Base-by-base conservation (phyloP, 2,888 invertebrate species). In the Diadegma fenestrale region DNA sequence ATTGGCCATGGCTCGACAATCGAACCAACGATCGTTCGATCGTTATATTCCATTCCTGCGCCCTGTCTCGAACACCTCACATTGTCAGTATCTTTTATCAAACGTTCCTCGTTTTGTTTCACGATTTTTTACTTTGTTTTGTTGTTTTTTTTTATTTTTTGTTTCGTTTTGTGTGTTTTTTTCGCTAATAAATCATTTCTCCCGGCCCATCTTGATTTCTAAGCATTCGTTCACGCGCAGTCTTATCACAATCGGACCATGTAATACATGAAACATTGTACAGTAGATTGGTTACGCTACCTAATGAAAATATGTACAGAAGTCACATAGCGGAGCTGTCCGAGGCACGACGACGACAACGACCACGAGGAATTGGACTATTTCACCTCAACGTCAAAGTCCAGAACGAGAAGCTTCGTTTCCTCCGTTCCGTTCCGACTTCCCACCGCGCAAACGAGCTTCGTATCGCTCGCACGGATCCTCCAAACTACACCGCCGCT, bases 401-500 rank as follows among this genome's bases (percentile, higher is more conserved):
- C 99, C 88, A 99, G 95, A 51, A 99, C 99, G 91, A 99, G 96
- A 45, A 99, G 96, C 94, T 99, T 99, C 10, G 99, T 99, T 94
- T 99, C 99, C 95, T 99, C 99, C 7, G 99, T 99, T 80, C 99
- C 99, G 93, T 99, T 99, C 51, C 99, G 96, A 88, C 99, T 99
- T 82, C 99, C 99, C 22, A 99, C 99, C 4, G 99, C 99, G 94
- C 99, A 99, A 72, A 99, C 98, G 86, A 99, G 96, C 94, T 99
- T 99, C 26, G 99, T 99, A 92, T 99, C 97, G 91, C 98, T 99
- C 77, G 99, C 99, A 26, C 97, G 95, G 87, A 99, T 99, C 69
- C 99, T 96, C 99, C 99, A 99, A 17, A 99, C 99, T 26, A 99
- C 99, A 66, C 99, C 99, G 2, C 99, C 99, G 66, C 98, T 98